A percentile compares a stretch with the other conserved stretches of the same genome.
Conservation (phyloP, 2,113 vertebrate genomes). For the Zapus hudsonius region DNA sequence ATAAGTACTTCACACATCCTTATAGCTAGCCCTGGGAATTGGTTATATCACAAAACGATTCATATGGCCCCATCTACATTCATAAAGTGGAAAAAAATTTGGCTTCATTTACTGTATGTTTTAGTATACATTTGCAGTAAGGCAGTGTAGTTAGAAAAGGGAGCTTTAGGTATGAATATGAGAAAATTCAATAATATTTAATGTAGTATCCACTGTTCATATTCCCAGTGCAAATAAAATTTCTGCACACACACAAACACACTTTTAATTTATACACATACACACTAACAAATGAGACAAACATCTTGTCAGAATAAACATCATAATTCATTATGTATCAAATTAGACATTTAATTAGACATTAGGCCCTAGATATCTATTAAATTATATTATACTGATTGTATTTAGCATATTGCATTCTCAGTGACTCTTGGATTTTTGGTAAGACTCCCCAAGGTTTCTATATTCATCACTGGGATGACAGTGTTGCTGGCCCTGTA, state of each 20-base stretch:
- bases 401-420: background rate
- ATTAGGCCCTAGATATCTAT: background rate
- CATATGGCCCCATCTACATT: background rate
- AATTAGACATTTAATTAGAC: constrained; percentile 3
- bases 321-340: background rate
- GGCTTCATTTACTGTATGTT: background rate
- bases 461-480: background rate
- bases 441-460: background rate
- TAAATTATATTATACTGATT: background rate
- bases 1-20: background rate
- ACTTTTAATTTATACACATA: too few relatives aligned
- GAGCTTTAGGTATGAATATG: background rate
- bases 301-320: background rate
- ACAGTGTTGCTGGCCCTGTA: background rate
- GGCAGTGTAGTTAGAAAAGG: background rate
- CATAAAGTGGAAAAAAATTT: background rate
- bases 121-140: constrained; percentile 31
- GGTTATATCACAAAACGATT: background rate
- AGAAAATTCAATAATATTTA: background rate
- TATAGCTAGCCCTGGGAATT: background rate
- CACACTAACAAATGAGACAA: background rate
- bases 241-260: background rate
- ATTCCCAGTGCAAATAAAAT: background rate
- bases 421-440: background rate
- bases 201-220: background rate